A percentile compares a stretch with the other conserved stretches of the same genome.
Conservation (phyloP, 2,113 vertebrate species). For the Malurus cyaneus region DNA sequence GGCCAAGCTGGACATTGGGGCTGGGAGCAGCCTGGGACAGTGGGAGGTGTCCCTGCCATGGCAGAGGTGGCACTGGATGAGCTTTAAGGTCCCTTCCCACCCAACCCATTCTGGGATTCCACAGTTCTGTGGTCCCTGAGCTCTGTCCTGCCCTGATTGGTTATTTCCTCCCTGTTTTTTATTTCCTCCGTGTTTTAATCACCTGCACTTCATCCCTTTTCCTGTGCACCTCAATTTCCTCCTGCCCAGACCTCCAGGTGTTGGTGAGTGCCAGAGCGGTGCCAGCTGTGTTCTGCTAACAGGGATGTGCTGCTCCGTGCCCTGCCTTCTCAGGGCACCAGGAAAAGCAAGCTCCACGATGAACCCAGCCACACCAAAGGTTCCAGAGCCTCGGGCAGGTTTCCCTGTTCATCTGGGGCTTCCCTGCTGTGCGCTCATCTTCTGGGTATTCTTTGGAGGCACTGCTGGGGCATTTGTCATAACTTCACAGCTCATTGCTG, state of each 20-base stretch:
- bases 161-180: too few species aligned
- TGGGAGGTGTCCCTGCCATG: not conserved
- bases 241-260: fast-evolving
- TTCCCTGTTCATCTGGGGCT: not conserved
- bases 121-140: not conserved
- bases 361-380: not conserved
- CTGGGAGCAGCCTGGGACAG: not conserved
- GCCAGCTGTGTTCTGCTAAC: fast-evolving
- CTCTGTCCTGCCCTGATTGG: not conserved
- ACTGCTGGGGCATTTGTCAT: slow-evolving; percentile 11
- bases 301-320: not conserved
- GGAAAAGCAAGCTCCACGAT: not conserved
- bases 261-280: not conserved
- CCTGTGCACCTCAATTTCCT: too few species aligned
- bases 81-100: not conserved
- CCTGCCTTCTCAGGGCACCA: fast-evolving
- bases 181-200: not conserved
- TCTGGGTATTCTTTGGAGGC: not conserved
- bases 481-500: slow-evolving; percentile 14
- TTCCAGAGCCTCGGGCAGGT: not conserved
- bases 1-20: not conserved
- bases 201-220: not conserved
- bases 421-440: not conserved
- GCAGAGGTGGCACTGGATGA: fast-evolving
- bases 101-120: not conserved